These are phyloP conservation scores for Caenorhabditis wallacei DNA, from an alignment of 2,888 invertebrate genomes.

Conservation along the genomic window DNA sequence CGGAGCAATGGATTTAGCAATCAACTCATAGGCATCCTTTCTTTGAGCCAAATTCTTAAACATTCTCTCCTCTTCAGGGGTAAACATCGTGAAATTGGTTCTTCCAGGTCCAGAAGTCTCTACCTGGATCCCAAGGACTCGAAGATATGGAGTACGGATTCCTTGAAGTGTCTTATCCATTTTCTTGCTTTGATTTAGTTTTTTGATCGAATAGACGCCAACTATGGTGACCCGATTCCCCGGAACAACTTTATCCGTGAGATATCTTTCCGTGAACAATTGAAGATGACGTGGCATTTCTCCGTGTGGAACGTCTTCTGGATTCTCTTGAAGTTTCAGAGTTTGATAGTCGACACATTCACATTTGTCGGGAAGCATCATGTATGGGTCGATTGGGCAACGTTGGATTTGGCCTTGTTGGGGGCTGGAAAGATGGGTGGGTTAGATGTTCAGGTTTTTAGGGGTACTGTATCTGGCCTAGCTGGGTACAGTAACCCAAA, in stretches of 20 bases:
- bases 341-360: conserved; percentile 98
- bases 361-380: conserved; percentile 98
- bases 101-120: conserved; percentile 86
- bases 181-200: conserved; percentile 85
- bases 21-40: conserved; percentile 91
- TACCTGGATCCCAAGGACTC: conserved; percentile 93
- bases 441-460: neutral
- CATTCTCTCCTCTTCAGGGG: conserved; percentile 80
- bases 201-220: conserved; percentile 97
- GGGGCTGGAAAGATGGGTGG: conserved; percentile 87
- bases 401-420: conserved; percentile 91
- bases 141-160: conserved; percentile 94
- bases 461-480: neutral
- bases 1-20: conserved; percentile 94
- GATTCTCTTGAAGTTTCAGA: conserved; percentile 90
- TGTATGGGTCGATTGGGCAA: conserved; percentile 97
- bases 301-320: conserved; percentile 95
- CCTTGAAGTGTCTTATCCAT: conserved; percentile 87
- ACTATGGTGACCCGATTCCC: conserved; percentile 93
- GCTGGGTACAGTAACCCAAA: neutral
- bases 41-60: conserved; percentile 88
- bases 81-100: conserved; percentile 73
- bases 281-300: conserved; percentile 98
- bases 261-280: conserved; percentile 92
- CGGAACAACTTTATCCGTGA: conserved; percentile 88